Percentiles rank a stretch among this genome's conserved stretches.
These are phyloP conservation scores for Brachylomia viminalis DNA, from an alignment of 2,888 invertebrate species.

Conservation along the genomic window DNA sequence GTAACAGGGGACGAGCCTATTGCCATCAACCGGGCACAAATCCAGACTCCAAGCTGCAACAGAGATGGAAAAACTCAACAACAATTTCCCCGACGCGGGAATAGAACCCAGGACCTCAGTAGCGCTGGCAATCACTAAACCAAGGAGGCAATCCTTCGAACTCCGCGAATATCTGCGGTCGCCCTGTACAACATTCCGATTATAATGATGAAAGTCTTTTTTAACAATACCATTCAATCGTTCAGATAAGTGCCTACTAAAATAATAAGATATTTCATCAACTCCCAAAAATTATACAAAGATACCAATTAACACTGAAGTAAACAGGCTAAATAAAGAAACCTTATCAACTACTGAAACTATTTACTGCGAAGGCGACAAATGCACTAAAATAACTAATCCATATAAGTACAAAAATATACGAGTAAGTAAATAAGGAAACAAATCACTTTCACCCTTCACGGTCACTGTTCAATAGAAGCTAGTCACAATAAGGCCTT, in stretches of 20 bases:
- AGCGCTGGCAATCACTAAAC: too few relatives aligned
- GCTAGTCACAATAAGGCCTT: constrained; percentile 38
- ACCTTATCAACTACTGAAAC: constrained; percentile 16
- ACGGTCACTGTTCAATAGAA: constrained; percentile 41
- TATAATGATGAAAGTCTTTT: background rate
- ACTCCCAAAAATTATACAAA: background rate
- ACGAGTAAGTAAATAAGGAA: constrained; percentile 26
- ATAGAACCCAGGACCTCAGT: too few relatives aligned
- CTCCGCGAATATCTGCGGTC: too few relatives aligned
- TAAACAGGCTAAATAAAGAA: constrained; percentile 9
- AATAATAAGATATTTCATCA: constrained; percentile 18
- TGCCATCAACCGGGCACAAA: too few relatives aligned
- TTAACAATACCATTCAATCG: background rate
- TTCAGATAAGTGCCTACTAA: background rate
- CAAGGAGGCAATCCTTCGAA: too few relatives aligned
- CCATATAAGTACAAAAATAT: constrained; percentile 10
- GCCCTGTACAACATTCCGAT: background rate
- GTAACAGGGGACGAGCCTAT: too few relatives aligned
- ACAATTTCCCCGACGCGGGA: too few relatives aligned
- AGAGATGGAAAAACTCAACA: too few relatives aligned
- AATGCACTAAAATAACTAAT: constrained; percentile 31
- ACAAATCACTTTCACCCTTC: constrained; percentile 49
- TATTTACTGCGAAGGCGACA: constrained; percentile 17
- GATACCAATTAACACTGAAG: background rate
- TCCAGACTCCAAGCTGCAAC: too few relatives aligned